Percentiles rank a stretch among this genome's conserved stretches.
phyloP scores from a whole-genome alignment of 1,140 invertebrate species.

The Stegodyphus mimosarum region DNA sequence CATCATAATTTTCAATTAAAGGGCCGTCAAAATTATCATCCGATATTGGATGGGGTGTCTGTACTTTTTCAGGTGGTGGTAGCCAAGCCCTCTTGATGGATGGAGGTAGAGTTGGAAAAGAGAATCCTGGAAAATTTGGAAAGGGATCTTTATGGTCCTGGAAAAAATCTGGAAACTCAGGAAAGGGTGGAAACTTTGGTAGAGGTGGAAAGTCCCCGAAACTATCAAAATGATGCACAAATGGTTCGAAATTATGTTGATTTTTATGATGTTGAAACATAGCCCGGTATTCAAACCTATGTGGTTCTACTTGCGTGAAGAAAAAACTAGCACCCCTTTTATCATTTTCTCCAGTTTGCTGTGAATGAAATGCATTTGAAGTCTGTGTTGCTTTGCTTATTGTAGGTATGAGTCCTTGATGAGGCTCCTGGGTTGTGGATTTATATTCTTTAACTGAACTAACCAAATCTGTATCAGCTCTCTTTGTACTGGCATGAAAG shows the following conservation, averaged over 20 bases:
- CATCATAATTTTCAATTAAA: slow-evolving; percentile 62
- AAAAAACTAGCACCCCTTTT: slow-evolving; percentile 56
- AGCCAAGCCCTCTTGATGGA: slow-evolving; percentile 29
- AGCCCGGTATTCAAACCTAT: slow-evolving; percentile 62
- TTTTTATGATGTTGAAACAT: slow-evolving; percentile 62
- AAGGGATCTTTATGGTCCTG: slow-evolving; percentile 36
- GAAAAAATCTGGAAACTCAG: slow-evolving; percentile 66
- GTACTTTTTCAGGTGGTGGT: slow-evolving; percentile 62
- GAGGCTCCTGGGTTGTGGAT: no score
- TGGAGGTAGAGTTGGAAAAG: slow-evolving; percentile 77
- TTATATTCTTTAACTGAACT: no score
- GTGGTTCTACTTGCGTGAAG: slow-evolving; percentile 62
- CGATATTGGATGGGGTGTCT: slow-evolving; percentile 5
- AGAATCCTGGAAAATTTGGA: slow-evolving; percentile 72
- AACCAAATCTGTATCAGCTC: no score
- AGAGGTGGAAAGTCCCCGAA: slow-evolving; percentile 63
- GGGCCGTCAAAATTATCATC: slow-evolving; percentile 72
- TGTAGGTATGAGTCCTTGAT: no score
- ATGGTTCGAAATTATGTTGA: slow-evolving; percentile 65
- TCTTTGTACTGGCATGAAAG: no score
- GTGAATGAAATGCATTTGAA: background rate
- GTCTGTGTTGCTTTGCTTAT: slow-evolving; percentile 11
- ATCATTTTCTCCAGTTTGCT: slow-evolving; percentile 16
- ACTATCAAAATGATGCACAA: slow-evolving; percentile 62
- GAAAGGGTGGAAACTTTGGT: slow-evolving; percentile 67